Conservation (phyloP, 2,888 invertebrate genomes). For the Amphipyra tragopoginis region DNA sequence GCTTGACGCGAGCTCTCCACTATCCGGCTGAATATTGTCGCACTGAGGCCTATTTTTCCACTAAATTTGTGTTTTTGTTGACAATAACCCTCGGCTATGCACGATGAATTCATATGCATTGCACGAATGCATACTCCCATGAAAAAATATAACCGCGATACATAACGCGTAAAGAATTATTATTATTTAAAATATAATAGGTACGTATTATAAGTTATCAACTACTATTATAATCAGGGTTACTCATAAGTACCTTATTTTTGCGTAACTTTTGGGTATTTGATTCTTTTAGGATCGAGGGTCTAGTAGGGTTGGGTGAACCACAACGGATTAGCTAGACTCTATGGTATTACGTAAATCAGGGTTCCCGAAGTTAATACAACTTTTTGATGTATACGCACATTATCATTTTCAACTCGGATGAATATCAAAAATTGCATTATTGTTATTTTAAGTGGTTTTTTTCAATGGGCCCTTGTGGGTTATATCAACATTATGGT, state of each 20-base stretch:
- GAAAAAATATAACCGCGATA: constrained; percentile 13
- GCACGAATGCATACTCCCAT: not conserved
- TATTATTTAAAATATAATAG: constrained; percentile 6
- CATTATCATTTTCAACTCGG: constrained; percentile 59
- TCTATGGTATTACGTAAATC: constrained; percentile 50
- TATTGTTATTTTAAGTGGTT: constrained; percentile 15
- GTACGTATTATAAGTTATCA: constrained; percentile 38
- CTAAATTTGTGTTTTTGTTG: constrained; percentile 46
- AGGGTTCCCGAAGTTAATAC: constrained; percentile 48
- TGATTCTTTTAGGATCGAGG: constrained; percentile 52
- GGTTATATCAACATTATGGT: not conserved
- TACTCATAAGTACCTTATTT: constrained; percentile 42
- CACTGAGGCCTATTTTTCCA: constrained; percentile 32
- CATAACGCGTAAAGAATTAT: constrained; percentile 5
- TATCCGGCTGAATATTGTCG: constrained; percentile 28
- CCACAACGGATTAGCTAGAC: constrained; percentile 62
- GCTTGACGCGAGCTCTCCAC: constrained; percentile 34
- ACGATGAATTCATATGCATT: constrained; percentile 26
- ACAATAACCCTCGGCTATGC: constrained; percentile 29
- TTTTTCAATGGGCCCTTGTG: constrained; percentile 18
- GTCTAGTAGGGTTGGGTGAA: constrained; percentile 60
- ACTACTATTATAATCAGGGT: constrained; percentile 43
- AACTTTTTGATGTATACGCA: constrained; percentile 49
- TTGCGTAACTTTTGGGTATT: constrained; percentile 46
- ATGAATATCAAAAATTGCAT: constrained; percentile 48